These are phyloP conservation scores for Brachionus manjavacas DNA, from an alignment of 1,140 invertebrate species.

Conservation along the genomic window DNA sequence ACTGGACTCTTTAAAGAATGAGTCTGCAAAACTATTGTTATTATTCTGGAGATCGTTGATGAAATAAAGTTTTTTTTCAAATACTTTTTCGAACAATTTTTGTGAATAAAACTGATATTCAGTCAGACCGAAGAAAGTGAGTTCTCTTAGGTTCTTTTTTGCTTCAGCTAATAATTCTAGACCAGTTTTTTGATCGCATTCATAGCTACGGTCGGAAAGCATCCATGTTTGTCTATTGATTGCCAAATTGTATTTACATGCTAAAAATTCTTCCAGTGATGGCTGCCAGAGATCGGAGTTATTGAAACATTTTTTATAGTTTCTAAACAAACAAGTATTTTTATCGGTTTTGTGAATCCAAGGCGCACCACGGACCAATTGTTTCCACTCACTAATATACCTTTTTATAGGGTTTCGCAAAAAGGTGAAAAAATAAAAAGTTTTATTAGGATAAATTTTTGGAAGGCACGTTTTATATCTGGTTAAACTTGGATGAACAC, in stretches of 20 bases:
- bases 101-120: background rate
- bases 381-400: background rate
- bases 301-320: background rate
- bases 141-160: background rate
- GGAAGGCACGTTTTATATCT: background rate
- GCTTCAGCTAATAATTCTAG: background rate
- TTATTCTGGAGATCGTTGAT: background rate
- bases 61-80: background rate
- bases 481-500: background rate
- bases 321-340: background rate
- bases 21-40: constrained; percentile 42
- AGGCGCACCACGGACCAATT: background rate
- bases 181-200: background rate
- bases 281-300: background rate
- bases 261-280: background rate
- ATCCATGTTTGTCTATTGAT: background rate
- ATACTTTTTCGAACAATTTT: background rate
- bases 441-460: background rate
- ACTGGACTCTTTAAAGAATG: constrained; percentile 17
- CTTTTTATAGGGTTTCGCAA: background rate
- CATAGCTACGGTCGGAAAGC: background rate
- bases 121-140: background rate
- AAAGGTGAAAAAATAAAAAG: background rate
- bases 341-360: background rate
- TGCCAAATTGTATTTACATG: background rate